Conservation (phyloP, 2,113 vertebrate species). For the Pluvianellus socialis region DNA sequence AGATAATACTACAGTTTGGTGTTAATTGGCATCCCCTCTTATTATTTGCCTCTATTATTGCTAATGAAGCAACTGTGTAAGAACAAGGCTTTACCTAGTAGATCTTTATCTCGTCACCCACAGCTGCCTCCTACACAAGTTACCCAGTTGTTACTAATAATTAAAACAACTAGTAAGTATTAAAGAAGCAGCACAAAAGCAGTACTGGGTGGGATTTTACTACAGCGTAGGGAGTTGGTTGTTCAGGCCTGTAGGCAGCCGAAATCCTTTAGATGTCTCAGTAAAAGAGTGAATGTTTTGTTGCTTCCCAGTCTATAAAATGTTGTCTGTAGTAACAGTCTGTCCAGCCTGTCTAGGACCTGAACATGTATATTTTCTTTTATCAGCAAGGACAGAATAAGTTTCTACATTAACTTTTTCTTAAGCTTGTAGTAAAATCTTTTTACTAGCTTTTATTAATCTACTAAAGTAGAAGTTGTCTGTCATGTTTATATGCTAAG, state of each 20-base stretch:
- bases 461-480: not conserved
- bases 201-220: not conserved
- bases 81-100: not conserved
- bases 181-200: not conserved
- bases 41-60: not conserved
- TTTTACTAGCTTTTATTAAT: not conserved
- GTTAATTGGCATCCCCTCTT: not conserved
- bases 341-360: not conserved
- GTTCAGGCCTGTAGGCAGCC: not conserved
- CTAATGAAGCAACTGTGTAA: not conserved
- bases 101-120: not conserved
- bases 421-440: not conserved
- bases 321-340: not conserved
- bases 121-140: not conserved
- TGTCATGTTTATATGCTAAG: not conserved
- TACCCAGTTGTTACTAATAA: not conserved
- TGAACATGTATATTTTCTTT: fast-evolving
- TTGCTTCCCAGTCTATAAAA: not conserved
- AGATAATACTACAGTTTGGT: not conserved
- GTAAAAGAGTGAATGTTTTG: not conserved
- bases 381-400: not conserved
- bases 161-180: not conserved
- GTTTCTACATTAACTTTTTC: not conserved
- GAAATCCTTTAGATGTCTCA: not conserved
- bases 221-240: not conserved